Conservation (phyloP, 2,113 vertebrate genomes). For the Phaethornis superciliosus region DNA sequence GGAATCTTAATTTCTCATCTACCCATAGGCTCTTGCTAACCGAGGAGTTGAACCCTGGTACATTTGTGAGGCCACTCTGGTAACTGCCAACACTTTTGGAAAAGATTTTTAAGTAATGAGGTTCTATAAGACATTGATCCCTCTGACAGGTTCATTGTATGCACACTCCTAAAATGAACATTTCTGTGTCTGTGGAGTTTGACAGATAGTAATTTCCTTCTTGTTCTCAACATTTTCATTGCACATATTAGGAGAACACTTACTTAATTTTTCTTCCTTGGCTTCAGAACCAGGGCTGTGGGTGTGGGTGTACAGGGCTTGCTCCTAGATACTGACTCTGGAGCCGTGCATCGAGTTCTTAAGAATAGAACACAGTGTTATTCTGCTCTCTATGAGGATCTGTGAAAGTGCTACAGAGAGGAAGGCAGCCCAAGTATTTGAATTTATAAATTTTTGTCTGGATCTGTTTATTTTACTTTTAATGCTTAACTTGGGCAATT, state of each 20-base stretch:
- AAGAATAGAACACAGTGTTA: not conserved
- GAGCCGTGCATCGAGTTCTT: not conserved
- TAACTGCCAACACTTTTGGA: not conserved
- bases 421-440: not conserved
- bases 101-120: not conserved
- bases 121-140: not conserved
- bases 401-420: not conserved
- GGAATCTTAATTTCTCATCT: not conserved
- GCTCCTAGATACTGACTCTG: not conserved
- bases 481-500: not conserved
- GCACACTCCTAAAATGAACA: not conserved
- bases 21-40: not conserved
- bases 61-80: not conserved
- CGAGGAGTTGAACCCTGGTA: not conserved
- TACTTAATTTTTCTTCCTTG: constrained; percentile 1
- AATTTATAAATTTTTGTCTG: not conserved
- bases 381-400: not conserved
- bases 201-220: constrained; percentile 30
- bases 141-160: constrained; percentile 23
- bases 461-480: not conserved
- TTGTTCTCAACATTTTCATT: not conserved
- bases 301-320: not conserved
- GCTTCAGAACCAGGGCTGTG: not conserved
- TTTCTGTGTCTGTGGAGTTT: constrained; percentile 2
- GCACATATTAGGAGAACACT: not conserved